Conservation (phyloP, 2,113 vertebrate genomes). For the Lamprologus callipterus region DNA sequence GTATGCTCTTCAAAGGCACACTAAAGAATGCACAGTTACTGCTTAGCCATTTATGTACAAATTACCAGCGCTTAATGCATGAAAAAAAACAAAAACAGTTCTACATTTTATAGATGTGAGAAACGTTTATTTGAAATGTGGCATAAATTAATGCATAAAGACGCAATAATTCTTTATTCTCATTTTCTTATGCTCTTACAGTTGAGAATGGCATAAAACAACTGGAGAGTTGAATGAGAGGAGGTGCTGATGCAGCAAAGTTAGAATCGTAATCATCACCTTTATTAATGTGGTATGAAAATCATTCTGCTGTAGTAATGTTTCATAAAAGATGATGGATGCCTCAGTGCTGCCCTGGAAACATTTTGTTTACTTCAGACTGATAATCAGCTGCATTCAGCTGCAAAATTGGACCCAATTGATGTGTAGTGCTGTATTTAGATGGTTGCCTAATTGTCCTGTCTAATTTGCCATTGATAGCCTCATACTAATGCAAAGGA, state of each 20-base stretch:
- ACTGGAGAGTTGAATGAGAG: background rate
- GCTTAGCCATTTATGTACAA: background rate
- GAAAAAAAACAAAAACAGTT: background rate
- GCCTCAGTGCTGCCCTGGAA: background rate
- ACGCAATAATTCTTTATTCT: background rate
- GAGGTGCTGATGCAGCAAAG: background rate
- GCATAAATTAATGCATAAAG: background rate
- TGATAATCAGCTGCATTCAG: background rate
- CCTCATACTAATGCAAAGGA: slow-evolving; percentile 5
- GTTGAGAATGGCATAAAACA: background rate
- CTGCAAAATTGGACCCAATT: background rate
- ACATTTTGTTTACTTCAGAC: slow-evolving; percentile 5
- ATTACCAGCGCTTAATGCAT: background rate
- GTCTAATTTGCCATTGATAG: slow-evolving; percentile 14
- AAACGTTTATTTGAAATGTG: background rate
- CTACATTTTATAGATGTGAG: background rate
- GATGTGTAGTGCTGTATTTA: background rate
- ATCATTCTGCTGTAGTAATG: background rate
- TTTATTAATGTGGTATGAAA: background rate
- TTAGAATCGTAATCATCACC: background rate
- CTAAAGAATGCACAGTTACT: background rate
- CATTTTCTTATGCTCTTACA: background rate
- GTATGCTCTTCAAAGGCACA: background rate
- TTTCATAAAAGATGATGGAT: background rate
- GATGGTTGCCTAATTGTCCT: background rate